Evolutionary conservation across 2,113 vertebrate species (phyloP), one percentile per base, ranked within the genome.

Genomic region (Misgurnus anguillicaudatus): DNA sequence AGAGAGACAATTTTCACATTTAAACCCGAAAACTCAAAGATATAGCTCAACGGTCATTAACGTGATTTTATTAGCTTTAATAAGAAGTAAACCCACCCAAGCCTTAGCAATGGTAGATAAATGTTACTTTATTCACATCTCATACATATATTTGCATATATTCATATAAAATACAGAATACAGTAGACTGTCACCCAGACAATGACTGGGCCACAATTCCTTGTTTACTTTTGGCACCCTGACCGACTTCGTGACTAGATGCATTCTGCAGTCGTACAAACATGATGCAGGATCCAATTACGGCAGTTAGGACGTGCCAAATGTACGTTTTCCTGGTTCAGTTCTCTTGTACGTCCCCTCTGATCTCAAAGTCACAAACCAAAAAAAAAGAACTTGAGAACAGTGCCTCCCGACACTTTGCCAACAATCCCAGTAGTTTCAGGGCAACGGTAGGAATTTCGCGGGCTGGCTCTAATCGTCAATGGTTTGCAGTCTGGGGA

Each of bases 161-260:
- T 92, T 91, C 89, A 90, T 91, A 93, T 88, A 92, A 93, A 93
- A 92, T 92, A 92, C 91, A 92, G 87, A 92, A 90, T 91, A 92
- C 89, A 92, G 91, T 90, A 90, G 92, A 90, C 86, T 87, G 89
- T 91, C 89, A 87, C 89, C 90, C 90, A 89, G 90, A 85, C 84
- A 88, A 85, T 82, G 86, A 83, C 88, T 48, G 85, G 90, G 89
- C 71, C 88, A 87, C 86, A 90, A 87, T 90, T 86, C 89, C 84
- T 88, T 88, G 85, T 84, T 87, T 84, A 79, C 88, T 89, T 90
- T 91, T 90, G 91, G 89, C 90, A 90, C 87, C 92, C 91, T 90
- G 88, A 90, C 86, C 75, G 86, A 81, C 89, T 91, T 91, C 87
- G 87, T 89, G 88, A 71, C 87, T 87, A 90, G 87, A 90, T 87